Evolutionary conservation across 2,797 vertebrate species (phyloP).

Genomic region (Euthynnus affinis): DNA sequence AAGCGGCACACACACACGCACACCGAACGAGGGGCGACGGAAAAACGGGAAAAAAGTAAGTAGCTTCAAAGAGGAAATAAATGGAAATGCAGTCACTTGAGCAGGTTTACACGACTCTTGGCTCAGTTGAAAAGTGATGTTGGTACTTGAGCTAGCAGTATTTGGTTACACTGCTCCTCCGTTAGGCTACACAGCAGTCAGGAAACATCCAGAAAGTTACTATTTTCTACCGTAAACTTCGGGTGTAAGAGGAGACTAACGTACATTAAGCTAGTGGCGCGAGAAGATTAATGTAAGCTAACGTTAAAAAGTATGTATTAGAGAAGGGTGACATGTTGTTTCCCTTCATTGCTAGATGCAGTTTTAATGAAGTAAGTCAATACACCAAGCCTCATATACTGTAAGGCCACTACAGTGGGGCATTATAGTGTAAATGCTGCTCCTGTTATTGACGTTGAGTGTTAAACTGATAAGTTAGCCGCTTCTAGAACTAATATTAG

Average conservation of each 20-base stretch:
- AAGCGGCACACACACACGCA: conserved; percentile 6
- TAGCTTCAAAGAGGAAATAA: conserved; percentile 5
- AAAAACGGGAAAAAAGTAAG: conserved; percentile 65
- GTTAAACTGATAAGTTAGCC: background rate
- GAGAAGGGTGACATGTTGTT: background rate
- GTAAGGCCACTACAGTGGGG: no score
- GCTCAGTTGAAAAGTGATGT: conserved; percentile 39
- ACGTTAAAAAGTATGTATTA: background rate
- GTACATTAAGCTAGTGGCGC: background rate
- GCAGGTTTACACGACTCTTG: background rate
- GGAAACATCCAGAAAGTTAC: conserved; percentile 41
- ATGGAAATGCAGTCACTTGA: background rate
- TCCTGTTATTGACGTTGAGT: background rate
- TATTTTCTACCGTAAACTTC: conserved; percentile 7
- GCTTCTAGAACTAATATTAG: background rate
- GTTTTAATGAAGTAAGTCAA: background rate
- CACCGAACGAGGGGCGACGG: conserved; percentile 36
- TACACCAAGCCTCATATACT: no score
- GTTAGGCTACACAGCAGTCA: background rate
- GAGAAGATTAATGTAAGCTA: accelerated
- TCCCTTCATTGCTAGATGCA: background rate
- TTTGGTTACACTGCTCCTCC: conserved; percentile 49
- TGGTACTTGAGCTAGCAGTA: background rate
- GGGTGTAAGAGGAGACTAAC: background rate
- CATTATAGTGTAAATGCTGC: background rate